Base-by-base conservation (phyloP, 2,888 invertebrate genomes). In the Lysandra coridon region DNA sequence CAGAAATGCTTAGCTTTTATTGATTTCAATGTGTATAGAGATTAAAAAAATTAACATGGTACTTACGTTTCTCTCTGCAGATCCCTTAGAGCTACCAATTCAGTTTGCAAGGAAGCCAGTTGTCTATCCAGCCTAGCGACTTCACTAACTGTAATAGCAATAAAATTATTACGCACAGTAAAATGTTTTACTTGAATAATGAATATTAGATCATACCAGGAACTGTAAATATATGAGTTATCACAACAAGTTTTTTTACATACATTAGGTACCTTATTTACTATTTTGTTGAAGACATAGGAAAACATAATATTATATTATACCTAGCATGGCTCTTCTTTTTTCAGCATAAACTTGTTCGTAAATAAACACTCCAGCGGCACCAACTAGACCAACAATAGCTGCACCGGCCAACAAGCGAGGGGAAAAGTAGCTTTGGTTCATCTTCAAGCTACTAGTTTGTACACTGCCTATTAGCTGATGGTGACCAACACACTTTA, bases 311-410 rank as follows among this genome's bases (percentile, higher is more conserved):
- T 87, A 89, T 88, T 83, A 95, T 83, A 95, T 0, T 17, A 57
- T 57, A 57, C 95, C 91, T 83, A 95, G 83, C 92, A 94, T 92
- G 12, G 93, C 85, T 84, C 95, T 87, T 57, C 92, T 84, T 82
- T 92, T 95, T 83, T 95, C 95, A 33, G 92, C 94, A 80, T 94
- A 93, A 0, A 95, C 87, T 82, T 94, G 94, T 84, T 95, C 95
- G 80, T 94, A 93, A 79, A 95, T 90, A 84, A 92, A 94, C 80
- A 95, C 89, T 2, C 95, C 95, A 60, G 94, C 94, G 1, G 95
- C 95, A 2, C 95, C 93, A 1, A 95, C 93, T 0, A 95, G 88
- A 4, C 95, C 95, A 0, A 95, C 93, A 0, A 95, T 89, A 33
- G 95, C 95, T 0, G 95, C 95, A 7, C 95, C 95, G 79, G 92